These are phyloP conservation scores for Myotis findleyi DNA, from an alignment of 2,797 vertebrate species.

Conservation along the genomic window DNA sequence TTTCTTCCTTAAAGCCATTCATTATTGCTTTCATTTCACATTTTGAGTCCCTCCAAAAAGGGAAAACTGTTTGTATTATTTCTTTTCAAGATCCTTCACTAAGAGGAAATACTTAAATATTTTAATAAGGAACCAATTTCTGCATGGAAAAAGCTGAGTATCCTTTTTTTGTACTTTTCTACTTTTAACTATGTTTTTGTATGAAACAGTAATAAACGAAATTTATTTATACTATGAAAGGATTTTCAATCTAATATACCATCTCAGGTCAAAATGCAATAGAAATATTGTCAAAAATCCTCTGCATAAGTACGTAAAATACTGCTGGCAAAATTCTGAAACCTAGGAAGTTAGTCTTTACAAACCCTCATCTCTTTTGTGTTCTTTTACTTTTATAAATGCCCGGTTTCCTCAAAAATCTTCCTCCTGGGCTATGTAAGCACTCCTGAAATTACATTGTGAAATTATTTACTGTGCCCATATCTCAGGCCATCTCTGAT, in stretches of 20 bases:
- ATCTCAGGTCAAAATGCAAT: not conserved
- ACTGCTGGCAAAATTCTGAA: not conserved
- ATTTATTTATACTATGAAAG: not conserved
- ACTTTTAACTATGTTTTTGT: not conserved
- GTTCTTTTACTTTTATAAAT: conserved; percentile 13
- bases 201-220: not conserved
- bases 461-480: conserved; percentile 10
- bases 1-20: conserved; percentile 45
- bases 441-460: not conserved
- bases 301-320: conserved; percentile 2
- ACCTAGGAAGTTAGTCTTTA: not conserved
- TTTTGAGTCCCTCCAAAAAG: not conserved
- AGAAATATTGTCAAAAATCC: not conserved
- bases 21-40: conserved; percentile 37
- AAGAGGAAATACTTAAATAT: not conserved
- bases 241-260: not conserved
- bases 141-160: not conserved
- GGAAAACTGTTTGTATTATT: not conserved
- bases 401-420: not conserved
- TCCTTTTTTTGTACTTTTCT: not conserved
- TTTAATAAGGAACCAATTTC: not conserved
- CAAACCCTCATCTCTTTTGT: not conserved
- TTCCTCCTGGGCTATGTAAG: not conserved
- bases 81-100: conserved; percentile 17
- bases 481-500: not conserved